Evolutionary conservation across 2,113 vertebrate genomes (phyloP).

Genomic region (Rhadina sibilatrix): DNA sequence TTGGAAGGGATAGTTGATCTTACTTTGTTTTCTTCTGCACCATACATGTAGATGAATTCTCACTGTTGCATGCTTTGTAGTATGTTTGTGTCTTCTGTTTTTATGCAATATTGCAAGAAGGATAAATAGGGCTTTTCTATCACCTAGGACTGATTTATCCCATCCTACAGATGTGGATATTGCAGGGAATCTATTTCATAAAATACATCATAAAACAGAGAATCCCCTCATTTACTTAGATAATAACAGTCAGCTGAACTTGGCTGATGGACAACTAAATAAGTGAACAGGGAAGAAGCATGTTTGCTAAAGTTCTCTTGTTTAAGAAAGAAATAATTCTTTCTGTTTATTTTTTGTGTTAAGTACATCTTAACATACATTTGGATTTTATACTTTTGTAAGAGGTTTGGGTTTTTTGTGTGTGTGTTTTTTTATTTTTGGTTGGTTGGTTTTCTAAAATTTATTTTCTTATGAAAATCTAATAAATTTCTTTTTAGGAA

Average conservation of each 20-base stretch:
- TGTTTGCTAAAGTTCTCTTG: background rate
- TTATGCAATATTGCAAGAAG: background rate
- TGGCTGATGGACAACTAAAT: background rate
- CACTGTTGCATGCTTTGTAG: background rate
- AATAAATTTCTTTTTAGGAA: background rate
- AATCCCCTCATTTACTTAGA: background rate
- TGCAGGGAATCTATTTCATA: background rate
- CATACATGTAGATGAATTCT: background rate
- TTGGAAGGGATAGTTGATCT: background rate
- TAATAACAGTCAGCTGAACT: background rate
- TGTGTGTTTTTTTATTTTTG: no score
- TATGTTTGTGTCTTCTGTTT: background rate
- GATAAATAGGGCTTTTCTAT: background rate
- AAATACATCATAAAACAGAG: background rate
- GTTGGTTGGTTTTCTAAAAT: background rate
- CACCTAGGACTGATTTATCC: background rate
- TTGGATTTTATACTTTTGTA: background rate
- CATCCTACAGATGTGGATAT: background rate
- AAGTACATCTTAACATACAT: background rate
- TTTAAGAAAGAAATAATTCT: background rate
- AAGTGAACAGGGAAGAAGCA: background rate
- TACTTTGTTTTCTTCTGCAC: background rate
- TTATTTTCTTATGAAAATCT: background rate
- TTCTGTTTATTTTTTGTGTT: background rate
- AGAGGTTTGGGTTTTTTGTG: background rate